Evolutionary conservation across 2,888 invertebrate species (phyloP).

Genomic region (Pristionchus entomophagus): DNA sequence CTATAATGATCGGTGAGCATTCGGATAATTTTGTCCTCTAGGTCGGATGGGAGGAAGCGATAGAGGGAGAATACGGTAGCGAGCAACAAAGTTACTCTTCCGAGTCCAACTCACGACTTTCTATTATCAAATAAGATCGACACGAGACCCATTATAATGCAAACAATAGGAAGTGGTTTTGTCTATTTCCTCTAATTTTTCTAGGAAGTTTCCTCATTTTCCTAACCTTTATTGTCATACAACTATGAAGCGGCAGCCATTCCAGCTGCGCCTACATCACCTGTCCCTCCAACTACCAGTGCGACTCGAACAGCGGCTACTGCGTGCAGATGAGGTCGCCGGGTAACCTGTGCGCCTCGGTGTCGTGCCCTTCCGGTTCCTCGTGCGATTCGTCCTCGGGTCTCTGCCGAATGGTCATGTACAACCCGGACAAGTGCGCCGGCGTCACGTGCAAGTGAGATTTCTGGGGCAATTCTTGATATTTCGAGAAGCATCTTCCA

Average conservation of each 20-base stretch:
- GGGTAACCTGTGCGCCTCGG: neutral
- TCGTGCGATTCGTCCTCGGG: slow-evolving; percentile 37
- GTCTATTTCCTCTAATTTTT: too few species aligned
- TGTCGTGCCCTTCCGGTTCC: slow-evolving; percentile 14
- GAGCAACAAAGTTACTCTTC: too few species aligned
- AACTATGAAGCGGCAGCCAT: too few species aligned
- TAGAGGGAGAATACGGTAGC: too few species aligned
- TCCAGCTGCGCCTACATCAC: slow-evolving; percentile 10
- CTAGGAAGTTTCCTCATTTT: too few species aligned
- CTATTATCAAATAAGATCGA: too few species aligned
- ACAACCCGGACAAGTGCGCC: slow-evolving; percentile 19
- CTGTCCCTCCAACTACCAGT: slow-evolving; percentile 40
- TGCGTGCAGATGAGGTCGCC: slow-evolving; percentile 32
- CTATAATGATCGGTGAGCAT: slow-evolving; percentile 1
- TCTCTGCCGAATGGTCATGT: neutral
- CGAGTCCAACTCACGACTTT: too few species aligned
- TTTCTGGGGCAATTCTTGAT: neutral
- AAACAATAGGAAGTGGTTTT: too few species aligned
- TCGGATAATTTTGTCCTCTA: neutral
- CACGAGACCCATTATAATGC: too few species aligned
- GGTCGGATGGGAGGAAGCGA: neutral
- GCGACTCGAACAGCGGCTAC: slow-evolving; percentile 36
- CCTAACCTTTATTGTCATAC: too few species aligned
- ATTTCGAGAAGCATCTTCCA: neutral
- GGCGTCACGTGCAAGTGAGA: slow-evolving; percentile 16